Evolutionary conservation across 2,888 invertebrate species (phyloP), one percentile per base, ranked within the genome.

Genomic region (Kuschelorhynchus macadamiae): DNA sequence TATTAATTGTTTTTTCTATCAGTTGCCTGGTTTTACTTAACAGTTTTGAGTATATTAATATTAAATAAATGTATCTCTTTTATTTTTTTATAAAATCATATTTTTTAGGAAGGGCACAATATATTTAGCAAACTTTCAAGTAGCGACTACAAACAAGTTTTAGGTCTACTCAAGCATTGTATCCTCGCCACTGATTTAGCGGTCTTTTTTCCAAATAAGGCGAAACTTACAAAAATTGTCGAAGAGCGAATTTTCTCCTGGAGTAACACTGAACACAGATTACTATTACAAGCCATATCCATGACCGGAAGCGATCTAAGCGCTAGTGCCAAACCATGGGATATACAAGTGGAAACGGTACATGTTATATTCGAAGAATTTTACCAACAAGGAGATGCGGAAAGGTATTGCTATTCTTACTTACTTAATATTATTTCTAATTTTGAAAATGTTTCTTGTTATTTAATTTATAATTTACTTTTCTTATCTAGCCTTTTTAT

Each of bases 301-400:
- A 95, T 95, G 94, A 94, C 94, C 0, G 91, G 92, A 0, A 91
- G 92, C 71, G 95, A 95, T 81, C 84, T 95, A 14, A 93, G 93
- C 59, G 93, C 94, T 0, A 91, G 92, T 73, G 91, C 93, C 0
- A 95, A 95, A 80, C 93, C 94, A 0, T 95, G 94, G 94, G 87
- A 90, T 18, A 86, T 92, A 1, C 94, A 95, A 82, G 88, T 90
- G 16, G 88, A 92, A 78, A 93, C 94, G 0, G 94, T 94, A 0
- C 88, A 82, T 71, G 91, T 93, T 5, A 94, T 95, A 59, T 92
- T 92, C 78, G 91, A 92, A 77, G 93, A 93, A 80, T 93, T 93
- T 79, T 93, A 93, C 77, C 90, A 91, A 70, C 92, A 93, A 77
- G 89, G 83, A 2, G 82, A 83, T 59, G 81, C 79, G 74, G 87